Evolutionary conservation across 2,113 vertebrate species (phyloP), one percentile per base, ranked within the genome.

Genomic region (Neolamprologus sp.): DNA sequence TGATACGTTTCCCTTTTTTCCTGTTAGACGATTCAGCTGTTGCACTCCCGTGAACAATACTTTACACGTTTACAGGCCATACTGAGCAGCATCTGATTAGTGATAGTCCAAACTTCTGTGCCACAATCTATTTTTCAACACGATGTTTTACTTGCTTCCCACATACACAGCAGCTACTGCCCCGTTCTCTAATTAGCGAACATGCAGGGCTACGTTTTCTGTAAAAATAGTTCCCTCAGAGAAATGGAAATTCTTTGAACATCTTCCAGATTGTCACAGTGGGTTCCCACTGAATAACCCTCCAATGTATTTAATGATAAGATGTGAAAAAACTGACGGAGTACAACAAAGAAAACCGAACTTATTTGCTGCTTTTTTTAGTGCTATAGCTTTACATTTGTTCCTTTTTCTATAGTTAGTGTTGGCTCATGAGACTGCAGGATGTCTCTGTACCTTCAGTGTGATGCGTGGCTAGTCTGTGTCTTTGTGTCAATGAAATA

Each of bases 191-290:
- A 91, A 95, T 94, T 92, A 91, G 86, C 4, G 55, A 94, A 78
- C 55, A 83, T 11, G 37, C 35, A 14, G 28, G 42, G 45, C 85
- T 85, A 40, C 65, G 9, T 88, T 89, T 79, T 83, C 60, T 82
- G 35, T 58, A 84, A 88, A 85, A 87, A 91, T 73, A 87, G 53
- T 79, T 82, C 75, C 91, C 85, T 90, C 71, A 8, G 86, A 91
- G 88, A 82, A 73, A 83, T n/a, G 19, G 28, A 87, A 42, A 71
- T 49, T 87, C 89, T 93, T 92, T 91, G 89, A 94, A 89, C 85
- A 80, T 87, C 82, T 92, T 83, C 82, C 85, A 89, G 63, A 80
- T 63, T 84, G 86, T 84, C 81, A 86, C 83, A 60, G 79, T 65
- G 57, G 71, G 73, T 82, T 86, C 63, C 28, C 23, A n/a, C 78